phyloP scores from a whole-genome alignment of 2,113 vertebrate species.

The Carassius auratus region DNA sequence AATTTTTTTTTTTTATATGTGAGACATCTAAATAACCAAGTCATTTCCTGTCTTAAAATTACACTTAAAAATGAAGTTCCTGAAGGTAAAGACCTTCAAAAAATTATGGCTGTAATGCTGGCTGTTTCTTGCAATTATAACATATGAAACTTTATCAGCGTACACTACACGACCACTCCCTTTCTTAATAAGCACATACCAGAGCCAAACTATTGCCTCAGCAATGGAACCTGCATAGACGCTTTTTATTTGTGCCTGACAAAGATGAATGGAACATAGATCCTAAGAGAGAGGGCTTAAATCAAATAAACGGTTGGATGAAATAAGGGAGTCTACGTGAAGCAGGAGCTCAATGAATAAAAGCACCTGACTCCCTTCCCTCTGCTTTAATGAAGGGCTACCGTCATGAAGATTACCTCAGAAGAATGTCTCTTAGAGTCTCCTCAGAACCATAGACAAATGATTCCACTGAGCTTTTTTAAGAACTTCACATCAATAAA shows the following conservation, averaged over 20 bases:
- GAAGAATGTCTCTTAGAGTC: not conserved
- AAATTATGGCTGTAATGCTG: no score
- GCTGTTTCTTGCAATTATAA: constrained; percentile 43
- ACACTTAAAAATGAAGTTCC: not conserved
- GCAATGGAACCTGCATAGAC: constrained; percentile 27
- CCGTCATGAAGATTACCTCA: constrained; percentile 4
- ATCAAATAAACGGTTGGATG: constrained; percentile 27
- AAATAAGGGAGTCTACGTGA: constrained; percentile 33
- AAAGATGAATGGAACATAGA: constrained; percentile 37
- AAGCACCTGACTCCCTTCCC: not conserved
- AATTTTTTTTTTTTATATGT: not conserved
- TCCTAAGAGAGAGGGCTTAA: constrained; percentile 16
- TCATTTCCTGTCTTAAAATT: not conserved
- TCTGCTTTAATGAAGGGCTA: not conserved
- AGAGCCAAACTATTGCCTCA: constrained; percentile 52
- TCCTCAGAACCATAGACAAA: not conserved
- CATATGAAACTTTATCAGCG: constrained; percentile 20
- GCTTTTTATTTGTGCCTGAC: constrained; percentile 53
- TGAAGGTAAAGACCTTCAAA: not conserved
- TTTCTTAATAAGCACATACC: constrained; percentile 17
- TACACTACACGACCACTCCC: constrained; percentile 9
- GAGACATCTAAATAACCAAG: not conserved
- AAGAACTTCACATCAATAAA: not conserved
- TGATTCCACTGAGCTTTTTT: constrained; percentile 12
- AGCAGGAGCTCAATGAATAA: constrained; percentile 22